A percentile compares a stretch with the other conserved stretches of the same genome.
Evolutionary conservation across 2,888 invertebrate species (phyloP).

Genomic region (Altica lythri): DNA sequence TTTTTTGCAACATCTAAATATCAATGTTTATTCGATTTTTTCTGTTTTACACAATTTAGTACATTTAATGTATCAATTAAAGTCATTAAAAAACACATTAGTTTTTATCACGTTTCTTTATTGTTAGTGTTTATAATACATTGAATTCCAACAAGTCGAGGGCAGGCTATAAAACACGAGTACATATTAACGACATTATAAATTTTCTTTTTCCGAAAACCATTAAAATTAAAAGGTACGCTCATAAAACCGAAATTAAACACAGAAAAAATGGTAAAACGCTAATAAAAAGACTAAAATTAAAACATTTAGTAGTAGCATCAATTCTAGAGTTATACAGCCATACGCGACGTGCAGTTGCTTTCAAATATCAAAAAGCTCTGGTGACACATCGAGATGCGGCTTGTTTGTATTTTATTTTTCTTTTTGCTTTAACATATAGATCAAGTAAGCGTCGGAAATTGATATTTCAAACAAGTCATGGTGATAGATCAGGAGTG

Average conservation of each 20-base stretch:
- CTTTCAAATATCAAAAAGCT: slow-evolving; percentile 15
- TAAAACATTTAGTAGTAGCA: slow-evolving; percentile 26
- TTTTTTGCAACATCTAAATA: too few relatives aligned
- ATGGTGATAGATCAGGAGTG: slow-evolving; percentile 38
- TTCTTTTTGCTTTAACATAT: slow-evolving; percentile 13
- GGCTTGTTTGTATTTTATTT: slow-evolving; percentile 8
- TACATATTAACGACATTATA: slow-evolving; percentile 31
- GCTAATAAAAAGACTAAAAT: slow-evolving; percentile 31
- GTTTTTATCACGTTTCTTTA: too few relatives aligned
- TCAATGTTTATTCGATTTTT: too few relatives aligned
- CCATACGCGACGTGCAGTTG: slow-evolving; percentile 28
- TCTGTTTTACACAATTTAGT: too few relatives aligned
- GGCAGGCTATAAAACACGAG: slow-evolving; percentile 18
- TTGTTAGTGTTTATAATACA: slow-evolving; percentile 7
- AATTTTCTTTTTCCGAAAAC: slow-evolving; percentile 29
- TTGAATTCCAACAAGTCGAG: slow-evolving; percentile 12
- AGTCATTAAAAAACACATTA: too few relatives aligned
- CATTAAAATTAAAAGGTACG: slow-evolving; percentile 33
- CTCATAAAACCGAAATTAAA: slow-evolving; percentile 28
- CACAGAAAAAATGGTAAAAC: slow-evolving; percentile 24
- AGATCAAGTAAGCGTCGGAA: slow-evolving; percentile 38
- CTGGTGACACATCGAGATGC: slow-evolving; percentile 18
- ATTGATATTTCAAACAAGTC: slow-evolving; percentile 39
- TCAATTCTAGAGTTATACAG: slow-evolving; percentile 27
- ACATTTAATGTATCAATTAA: too few relatives aligned